Evolutionary conservation across 2,888 invertebrate species (phyloP).

Genomic region (Chrysodeixis includens): DNA sequence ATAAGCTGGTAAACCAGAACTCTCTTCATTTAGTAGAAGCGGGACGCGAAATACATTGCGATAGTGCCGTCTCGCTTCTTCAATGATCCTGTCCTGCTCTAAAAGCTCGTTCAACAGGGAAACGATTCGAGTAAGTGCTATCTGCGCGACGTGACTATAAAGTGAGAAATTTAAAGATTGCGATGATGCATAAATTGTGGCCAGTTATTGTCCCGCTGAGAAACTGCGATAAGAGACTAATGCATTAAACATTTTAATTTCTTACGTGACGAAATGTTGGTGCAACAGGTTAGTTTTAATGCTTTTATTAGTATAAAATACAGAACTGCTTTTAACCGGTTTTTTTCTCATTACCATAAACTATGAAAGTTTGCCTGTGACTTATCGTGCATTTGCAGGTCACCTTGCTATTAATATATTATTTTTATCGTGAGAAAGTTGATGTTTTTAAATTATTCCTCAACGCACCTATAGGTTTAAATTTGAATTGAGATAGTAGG

Average conservation of each 20-base stretch:
- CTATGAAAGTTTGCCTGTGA: not conserved
- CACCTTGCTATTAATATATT: too few relatives aligned
- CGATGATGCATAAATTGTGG: slow-evolving; percentile 50
- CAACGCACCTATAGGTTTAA: too few relatives aligned
- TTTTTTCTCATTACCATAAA: not conserved
- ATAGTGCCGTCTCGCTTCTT: too few relatives aligned
- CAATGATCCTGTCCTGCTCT: too few relatives aligned
- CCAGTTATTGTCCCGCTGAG: slow-evolving; percentile 48
- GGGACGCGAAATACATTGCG: too few relatives aligned
- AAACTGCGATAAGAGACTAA: slow-evolving; percentile 35
- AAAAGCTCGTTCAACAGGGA: not conserved
- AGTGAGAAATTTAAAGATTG: slow-evolving; percentile 47
- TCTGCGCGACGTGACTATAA: slow-evolving; percentile 41
- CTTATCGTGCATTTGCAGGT: not conserved
- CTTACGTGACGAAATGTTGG: slow-evolving; percentile 33
- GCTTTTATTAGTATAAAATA: not conserved
- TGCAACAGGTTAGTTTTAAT: slow-evolving; percentile 44
- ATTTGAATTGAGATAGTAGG: too few relatives aligned
- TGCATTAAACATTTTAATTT: slow-evolving; percentile 44
- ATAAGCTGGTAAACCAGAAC: too few relatives aligned
- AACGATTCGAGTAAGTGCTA: slow-evolving; percentile 46
- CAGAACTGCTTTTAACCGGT: not conserved
- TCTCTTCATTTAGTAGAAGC: too few relatives aligned
- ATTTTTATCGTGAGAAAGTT: too few relatives aligned
- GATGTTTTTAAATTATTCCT: too few relatives aligned